These are phyloP conservation scores for Dryas iulia DNA, from an alignment of 1,140 invertebrate species.

Conservation along the genomic window DNA sequence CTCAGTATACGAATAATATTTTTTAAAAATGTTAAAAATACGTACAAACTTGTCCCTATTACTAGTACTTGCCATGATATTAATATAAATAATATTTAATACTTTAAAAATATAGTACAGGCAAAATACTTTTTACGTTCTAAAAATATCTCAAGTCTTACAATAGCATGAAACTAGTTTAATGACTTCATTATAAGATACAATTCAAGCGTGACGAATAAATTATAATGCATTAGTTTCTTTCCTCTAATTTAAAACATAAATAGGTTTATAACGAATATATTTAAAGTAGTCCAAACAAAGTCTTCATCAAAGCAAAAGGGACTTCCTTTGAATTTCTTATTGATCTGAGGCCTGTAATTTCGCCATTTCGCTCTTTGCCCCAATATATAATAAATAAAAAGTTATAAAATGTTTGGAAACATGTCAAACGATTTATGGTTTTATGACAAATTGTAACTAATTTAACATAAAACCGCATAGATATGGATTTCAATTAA, in stretches of 20 bases:
- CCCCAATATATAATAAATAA: neutral
- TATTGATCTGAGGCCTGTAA: neutral
- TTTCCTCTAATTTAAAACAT: constrained; percentile 1
- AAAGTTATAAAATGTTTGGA: neutral
- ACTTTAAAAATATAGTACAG: no score
- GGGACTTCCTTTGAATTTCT: neutral
- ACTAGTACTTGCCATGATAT: no score
- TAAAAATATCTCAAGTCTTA: no score
- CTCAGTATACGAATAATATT: no score
- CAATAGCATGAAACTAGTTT: no score
- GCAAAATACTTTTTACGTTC: no score
- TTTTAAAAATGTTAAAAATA: no score
- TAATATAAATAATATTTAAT: no score
- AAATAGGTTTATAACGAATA: neutral
- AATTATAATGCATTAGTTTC: neutral
- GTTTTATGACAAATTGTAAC: neutral
- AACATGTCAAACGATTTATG: constrained; percentile 3
- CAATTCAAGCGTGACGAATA: neutral
- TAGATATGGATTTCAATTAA: constrained; percentile 4
- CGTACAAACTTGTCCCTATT: no score
- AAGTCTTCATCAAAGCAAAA: neutral
- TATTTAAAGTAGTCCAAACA: neutral
- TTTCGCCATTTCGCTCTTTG: neutral
- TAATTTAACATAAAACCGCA: constrained; percentile 5
- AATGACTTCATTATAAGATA: neutral